Evolutionary conservation across 2,113 vertebrate species (phyloP), one percentile per base, ranked within the genome.

Genomic region (Psittacara wagleri): DNA sequence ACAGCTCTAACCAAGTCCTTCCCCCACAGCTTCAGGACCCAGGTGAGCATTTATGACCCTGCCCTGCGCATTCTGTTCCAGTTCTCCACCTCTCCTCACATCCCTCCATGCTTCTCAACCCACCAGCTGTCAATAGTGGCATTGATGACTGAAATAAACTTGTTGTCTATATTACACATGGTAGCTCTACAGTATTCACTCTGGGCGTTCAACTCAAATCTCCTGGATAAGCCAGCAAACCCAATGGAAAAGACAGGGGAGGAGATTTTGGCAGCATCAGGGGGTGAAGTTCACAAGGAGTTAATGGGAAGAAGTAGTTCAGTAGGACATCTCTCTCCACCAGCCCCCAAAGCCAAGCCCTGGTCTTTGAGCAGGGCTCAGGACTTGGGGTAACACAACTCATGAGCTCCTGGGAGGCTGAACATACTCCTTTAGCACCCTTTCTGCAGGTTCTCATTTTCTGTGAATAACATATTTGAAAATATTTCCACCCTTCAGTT

Each of bases 61-160:
- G 0, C 10, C 7, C 33, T 3, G 0, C 9, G 15, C 33, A 25
- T 0, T 2, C 13, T 44, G 44, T 16, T 16, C 76, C 61, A 33
- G 27, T 8, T 28, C 16, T 80, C 19, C 29, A 19, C 13, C 18
- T 85, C 28, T 33, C 33, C 28, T 81, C 4, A 0, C 70, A 59
- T 37, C 27, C 43, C 17, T 27, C 37, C 2, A 1, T 33, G 31
- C 44, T 57, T 59, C 41, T 67, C 43, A 55, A 33, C 43, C 35
- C 43, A 52, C 15, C 1, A 0, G 19, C 22, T 83, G 46, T 57
- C 46, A 67, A 44, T 8, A 83, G 19, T 63, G 13, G 15, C 33
- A 35, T 22, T 1, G 1, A 20, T 24, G 29, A 77, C 29, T 20
- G 23, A 81, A 84, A 49, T 43, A 54, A 54, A 57, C 22, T 44